Conservation (phyloP, 2,888 invertebrate genomes). For the Thecophora atra region DNA sequence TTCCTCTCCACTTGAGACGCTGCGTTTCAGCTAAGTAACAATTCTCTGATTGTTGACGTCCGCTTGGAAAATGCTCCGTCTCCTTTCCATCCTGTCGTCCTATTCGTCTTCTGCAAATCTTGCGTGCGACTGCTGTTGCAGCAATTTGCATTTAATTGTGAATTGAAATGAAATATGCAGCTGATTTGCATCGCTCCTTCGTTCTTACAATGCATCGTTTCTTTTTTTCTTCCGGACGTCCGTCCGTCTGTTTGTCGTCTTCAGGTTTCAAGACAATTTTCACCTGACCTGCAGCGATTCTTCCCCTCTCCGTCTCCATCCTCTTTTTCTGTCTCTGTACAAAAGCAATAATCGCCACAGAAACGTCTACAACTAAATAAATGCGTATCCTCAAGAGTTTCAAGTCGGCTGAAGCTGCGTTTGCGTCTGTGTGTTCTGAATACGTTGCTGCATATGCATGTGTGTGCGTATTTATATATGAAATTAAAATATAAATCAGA, state of each 20-base stretch:
- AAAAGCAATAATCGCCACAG: no score
- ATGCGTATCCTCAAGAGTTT: background rate
- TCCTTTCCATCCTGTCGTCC: no score
- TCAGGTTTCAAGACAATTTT: no score
- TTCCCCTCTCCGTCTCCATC: no score
- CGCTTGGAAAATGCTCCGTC: no score
- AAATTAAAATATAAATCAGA: slow-evolving; percentile 18
- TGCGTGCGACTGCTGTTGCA: background rate
- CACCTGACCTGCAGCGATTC: no score
- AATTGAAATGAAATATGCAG: slow-evolving; percentile 22
- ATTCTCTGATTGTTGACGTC: no score
- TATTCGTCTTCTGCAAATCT: background rate
- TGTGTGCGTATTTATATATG: background rate
- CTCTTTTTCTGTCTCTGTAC: no score
- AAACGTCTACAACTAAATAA: slow-evolving; percentile 30
- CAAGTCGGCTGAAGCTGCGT: background rate
- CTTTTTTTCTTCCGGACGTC: no score
- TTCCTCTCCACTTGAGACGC: background rate
- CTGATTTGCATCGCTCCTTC: slow-evolving; percentile 18
- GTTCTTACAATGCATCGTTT: slow-evolving; percentile 7
- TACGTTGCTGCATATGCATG: no score
- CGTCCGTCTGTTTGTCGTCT: no score
- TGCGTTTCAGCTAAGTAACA: no score
- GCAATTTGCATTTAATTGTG: slow-evolving; percentile 22
- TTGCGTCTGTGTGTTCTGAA: background rate